These are phyloP conservation scores for Drosophila navojoa DNA, from an alignment of 1,140 invertebrate genomes.

Conservation along the genomic window DNA sequence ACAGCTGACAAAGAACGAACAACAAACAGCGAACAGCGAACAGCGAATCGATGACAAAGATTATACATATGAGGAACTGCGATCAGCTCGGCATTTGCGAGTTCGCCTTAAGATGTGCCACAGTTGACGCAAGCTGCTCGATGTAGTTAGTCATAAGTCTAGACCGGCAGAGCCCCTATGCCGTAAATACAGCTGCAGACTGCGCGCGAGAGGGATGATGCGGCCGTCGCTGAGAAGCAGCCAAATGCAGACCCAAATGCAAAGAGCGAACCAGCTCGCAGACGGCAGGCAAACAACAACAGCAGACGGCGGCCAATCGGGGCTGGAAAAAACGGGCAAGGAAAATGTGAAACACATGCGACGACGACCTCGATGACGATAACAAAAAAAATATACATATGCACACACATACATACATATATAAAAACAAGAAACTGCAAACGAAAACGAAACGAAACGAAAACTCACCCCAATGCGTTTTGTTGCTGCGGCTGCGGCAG, in stretches of 20 bases:
- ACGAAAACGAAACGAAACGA: slow-evolving; percentile 52
- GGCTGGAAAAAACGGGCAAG: slow-evolving; percentile 52
- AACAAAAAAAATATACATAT: slow-evolving; percentile 24
- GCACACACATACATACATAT: not conserved
- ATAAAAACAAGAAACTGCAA: slow-evolving; percentile 41
- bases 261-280: slow-evolving; percentile 21
- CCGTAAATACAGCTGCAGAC: slow-evolving; percentile 69
- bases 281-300: slow-evolving; percentile 19
- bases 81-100: not conserved
- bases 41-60: slow-evolving; percentile 19
- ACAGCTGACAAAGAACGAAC: slow-evolving; percentile 3
- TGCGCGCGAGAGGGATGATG: slow-evolving; percentile 56
- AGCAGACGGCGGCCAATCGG: slow-evolving; percentile 21
- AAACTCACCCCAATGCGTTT: slow-evolving; percentile 66
- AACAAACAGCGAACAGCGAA: slow-evolving; percentile 3
- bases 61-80: slow-evolving; percentile 1
- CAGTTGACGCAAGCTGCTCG: slow-evolving; percentile 29
- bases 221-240: slow-evolving; percentile 12
- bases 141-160: slow-evolving; percentile 46
- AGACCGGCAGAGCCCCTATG: slow-evolving; percentile 62
- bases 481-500: not conserved
- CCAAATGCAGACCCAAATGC: not conserved
- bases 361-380: slow-evolving; percentile 52
- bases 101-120: slow-evolving; percentile 18
- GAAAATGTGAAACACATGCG: slow-evolving; percentile 81